phyloP scores from a whole-genome alignment of 1,140 invertebrate genomes.

The Caenorhabditis brenneri region DNA sequence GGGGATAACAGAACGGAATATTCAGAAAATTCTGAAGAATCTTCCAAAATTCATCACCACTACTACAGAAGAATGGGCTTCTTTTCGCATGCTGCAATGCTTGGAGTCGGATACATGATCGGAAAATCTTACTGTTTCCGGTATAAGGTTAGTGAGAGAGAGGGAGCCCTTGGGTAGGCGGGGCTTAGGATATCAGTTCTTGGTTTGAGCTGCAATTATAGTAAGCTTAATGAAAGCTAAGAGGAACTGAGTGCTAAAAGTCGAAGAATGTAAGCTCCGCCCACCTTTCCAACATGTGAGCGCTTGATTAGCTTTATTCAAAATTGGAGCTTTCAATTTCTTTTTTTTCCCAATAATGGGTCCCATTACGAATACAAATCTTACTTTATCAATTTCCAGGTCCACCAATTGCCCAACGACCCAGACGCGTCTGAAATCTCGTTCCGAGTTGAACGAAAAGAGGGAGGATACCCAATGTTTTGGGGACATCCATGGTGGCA shows the following conservation, averaged over 20 bases:
- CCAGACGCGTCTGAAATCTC: constrained; percentile 20
- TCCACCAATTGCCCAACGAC: neutral
- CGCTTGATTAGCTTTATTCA: no score
- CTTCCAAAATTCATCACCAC: no score
- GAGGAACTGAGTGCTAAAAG: no score
- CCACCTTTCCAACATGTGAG: no score
- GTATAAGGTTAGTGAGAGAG: constrained; percentile 5
- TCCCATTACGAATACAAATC: no score
- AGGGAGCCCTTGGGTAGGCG: no score
- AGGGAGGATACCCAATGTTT: neutral
- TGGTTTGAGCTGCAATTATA: no score
- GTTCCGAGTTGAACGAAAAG: constrained; percentile 2
- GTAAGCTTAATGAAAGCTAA: no score
- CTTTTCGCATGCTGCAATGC: constrained; percentile 30
- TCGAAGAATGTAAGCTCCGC: no score
- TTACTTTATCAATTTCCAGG: neutral
- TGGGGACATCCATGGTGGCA: constrained; percentile 13
- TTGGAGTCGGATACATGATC: constrained; percentile 1
- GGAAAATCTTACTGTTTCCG: constrained; percentile 28
- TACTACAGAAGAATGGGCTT: neutral
- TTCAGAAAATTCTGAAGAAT: neutral
- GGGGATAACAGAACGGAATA: neutral
- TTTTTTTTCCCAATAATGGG: no score
- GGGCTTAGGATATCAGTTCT: no score
- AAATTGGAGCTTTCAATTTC: no score